Evolutionary conservation across 2,113 vertebrate genomes (phyloP), one percentile per base, ranked within the genome.

Genomic region (Cyanoramphus novaezelandiae): DNA sequence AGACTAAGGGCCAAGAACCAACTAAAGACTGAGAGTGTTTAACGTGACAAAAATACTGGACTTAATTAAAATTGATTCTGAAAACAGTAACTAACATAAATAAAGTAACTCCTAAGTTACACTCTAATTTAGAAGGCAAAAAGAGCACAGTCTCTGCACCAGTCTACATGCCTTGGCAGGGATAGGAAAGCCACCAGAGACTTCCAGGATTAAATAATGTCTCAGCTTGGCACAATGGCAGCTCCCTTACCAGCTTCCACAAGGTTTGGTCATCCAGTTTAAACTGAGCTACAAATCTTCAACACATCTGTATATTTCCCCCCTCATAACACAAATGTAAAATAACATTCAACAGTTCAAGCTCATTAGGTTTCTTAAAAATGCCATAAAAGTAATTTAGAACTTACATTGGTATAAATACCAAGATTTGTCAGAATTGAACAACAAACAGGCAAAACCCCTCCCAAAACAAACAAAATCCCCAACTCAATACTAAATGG

Each of bases 141-240:
- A 92, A 28, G 23, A 84, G 50, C 27, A 28, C 10, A 65, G 43
- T 27, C 43, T 84, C 39, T 81, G 64, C 3, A 27, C 53, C 69
- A 91, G 69, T 29, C 80, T 69, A n/a, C 41, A 21, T 74, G 86
- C 76, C 55, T 93, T 86, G 83, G 72, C 82, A 84, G 37, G 64
- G 39, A 86, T 50, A 33, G 60, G 47, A 92, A 94, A 93, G 69
- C 60, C 80, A 79, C 78, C 33, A 64, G 46, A 86, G 64, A 46
- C 70, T 84, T 95, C 60, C 86, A 91, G 55, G 84, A 75, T 75
- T 47, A 92, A 94, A 92, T 78, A n/a, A 75, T 37, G 25, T 89
- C 72, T 91, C 72, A 39, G 33, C 49, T 69, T 92, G 76, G 86
- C 94, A 78, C 16, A 37, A 67, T 4, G 49, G 82, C 68, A 90